These are phyloP conservation scores for Molossus alvarezi DNA, from an alignment of 2,797 vertebrate genomes.

Conservation along the genomic window DNA sequence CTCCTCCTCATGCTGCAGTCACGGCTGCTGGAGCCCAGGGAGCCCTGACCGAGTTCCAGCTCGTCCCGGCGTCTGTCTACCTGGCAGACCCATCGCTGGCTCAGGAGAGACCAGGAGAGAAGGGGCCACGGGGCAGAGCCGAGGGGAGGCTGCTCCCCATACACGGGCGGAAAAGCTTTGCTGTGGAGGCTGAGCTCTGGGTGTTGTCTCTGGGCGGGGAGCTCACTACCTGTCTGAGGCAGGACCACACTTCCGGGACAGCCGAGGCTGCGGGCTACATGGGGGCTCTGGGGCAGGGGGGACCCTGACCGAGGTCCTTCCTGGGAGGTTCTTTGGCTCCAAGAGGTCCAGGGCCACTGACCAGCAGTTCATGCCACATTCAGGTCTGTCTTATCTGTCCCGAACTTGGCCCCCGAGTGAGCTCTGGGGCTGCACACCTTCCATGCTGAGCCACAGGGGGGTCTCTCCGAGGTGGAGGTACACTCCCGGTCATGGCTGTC, in stretches of 20 bases:
- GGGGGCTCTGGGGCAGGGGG: neutral
- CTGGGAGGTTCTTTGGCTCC: neutral
- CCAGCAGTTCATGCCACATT: neutral
- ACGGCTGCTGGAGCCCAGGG: neutral
- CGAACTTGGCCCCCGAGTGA: no score
- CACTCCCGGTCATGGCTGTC: no score
- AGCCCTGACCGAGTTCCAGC: slow-evolving; percentile 52
- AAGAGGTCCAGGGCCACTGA: neutral
- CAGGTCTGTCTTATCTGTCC: neutral
- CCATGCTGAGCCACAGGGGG: no score
- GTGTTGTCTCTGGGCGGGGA: neutral
- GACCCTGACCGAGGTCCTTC: neutral
- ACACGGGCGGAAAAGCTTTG: neutral
- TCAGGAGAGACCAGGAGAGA: neutral
- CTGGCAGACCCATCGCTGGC: neutral
- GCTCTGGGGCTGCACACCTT: no score
- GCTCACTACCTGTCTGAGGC: neutral
- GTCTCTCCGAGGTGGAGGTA: no score
- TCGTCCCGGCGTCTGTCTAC: slow-evolving; percentile 17
- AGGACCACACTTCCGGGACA: accelerated
- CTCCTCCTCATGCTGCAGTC: neutral
- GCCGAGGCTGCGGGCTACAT: accelerated
- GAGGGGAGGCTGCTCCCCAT: neutral
- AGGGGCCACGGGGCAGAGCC: neutral
- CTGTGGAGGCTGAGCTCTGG: neutral